Evolutionary conservation across 2,797 vertebrate genomes (phyloP).

Genomic region (Sitta carolinensis): DNA sequence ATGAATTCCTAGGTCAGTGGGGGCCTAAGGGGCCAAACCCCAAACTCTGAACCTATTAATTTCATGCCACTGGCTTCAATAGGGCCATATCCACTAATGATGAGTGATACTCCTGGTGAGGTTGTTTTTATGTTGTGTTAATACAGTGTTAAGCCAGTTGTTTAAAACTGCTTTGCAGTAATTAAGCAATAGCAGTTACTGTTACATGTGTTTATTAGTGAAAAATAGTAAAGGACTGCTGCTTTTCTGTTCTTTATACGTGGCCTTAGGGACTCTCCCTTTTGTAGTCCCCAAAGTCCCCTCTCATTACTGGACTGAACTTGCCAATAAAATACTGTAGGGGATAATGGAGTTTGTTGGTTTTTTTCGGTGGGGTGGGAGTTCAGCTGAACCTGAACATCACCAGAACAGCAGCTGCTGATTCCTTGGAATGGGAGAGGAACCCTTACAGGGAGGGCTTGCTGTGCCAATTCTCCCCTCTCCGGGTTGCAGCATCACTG

Average conservation of each 20-base stretch:
- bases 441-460: not conserved
- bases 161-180: conserved; percentile 64
- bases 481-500: accelerated
- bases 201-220: conserved; percentile 57
- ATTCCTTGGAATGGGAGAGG: not conserved
- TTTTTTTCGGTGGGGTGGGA: not conserved
- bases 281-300: conserved; percentile 49
- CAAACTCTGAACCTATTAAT: conserved; percentile 39
- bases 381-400: conserved; percentile 23
- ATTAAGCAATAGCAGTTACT: conserved; percentile 59
- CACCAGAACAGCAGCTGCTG: not conserved
- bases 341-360: not conserved
- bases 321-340: conserved; percentile 31
- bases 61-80: conserved; percentile 33
- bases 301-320: conserved; percentile 23
- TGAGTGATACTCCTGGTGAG: conserved; percentile 6
- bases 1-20: conserved; percentile 20
- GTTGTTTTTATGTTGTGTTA: conserved; percentile 64
- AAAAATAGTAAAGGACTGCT: conserved; percentile 39
- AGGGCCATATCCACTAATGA: conserved; percentile 26
- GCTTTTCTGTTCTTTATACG: conserved; percentile 23
- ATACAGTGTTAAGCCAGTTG: conserved; percentile 66
- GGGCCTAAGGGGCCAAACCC: not conserved
- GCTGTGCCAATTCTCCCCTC: not conserved
- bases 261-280: conserved; percentile 24